Evolutionary conservation across 2,113 vertebrate species (phyloP), one percentile per base, ranked within the genome.

Genomic region (Forbesichthys agassizii): DNA sequence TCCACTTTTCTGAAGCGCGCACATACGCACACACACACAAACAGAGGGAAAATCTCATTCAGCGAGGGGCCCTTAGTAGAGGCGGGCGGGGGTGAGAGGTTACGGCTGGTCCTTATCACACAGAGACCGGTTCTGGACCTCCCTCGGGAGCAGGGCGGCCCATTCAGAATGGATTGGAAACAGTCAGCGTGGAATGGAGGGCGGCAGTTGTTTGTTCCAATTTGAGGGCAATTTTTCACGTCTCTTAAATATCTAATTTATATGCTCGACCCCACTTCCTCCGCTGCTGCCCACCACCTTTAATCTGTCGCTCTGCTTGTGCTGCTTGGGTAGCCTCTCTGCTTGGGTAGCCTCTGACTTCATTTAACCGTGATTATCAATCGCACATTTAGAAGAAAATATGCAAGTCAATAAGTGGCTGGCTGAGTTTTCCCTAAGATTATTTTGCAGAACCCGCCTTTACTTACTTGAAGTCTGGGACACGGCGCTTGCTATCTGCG

Each of bases 241-340:
- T 79, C 73, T 84, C 69, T 73, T 72, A 73, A 86, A 85, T 56
- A 80, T 81, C 72, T 83, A 20, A 73, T 75, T 78, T 71, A 68
- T 72, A 73, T 74, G 75, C 65, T 69, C 33, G 3, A 18, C 54
- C 56, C 59, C 36, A 20, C 70, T 76, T 18, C 47, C 16, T 61
- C 27, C 3, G 61, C 20, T 18, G 64, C 52, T 20, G 18, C 48
- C 48, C 67, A 3, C 18, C 4, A 5, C 18, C 12, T 11, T 27
- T 33, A 61, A 73, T 71, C 61, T 67, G 48, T 75, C 69, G 46
- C 61, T 63, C 9, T 14, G 11, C 12, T n/a, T 57, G 36, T 47
- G 33, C 53, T 55, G 52, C 36, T 61, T 48, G n/a, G 14, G 42
- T 18, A 42, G 3, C 16, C 1, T 56, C 20, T 8, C 52, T 54